These are phyloP conservation scores for Drosophila hamatofila DNA, from an alignment of 2,888 invertebrate species.

Conservation along the genomic window DNA sequence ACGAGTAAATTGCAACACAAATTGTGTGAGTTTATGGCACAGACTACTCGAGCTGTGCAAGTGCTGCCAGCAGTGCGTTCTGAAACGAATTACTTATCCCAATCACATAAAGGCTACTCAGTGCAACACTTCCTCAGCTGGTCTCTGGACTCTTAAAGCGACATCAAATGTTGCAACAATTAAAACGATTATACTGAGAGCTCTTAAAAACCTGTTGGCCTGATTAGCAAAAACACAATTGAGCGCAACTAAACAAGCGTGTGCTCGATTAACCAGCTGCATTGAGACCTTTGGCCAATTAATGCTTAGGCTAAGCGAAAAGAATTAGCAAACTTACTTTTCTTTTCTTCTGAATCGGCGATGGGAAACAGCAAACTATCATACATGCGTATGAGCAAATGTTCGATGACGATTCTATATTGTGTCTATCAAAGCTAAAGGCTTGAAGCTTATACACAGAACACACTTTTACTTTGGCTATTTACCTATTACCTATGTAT, in stretches of 20 bases:
- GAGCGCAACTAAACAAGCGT: background rate
- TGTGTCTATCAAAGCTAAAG: background rate
- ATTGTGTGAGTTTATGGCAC: slow-evolving; percentile 27
- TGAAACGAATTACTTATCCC: slow-evolving; percentile 35
- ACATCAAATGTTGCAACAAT: slow-evolving; percentile 4
- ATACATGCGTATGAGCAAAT: too few species aligned
- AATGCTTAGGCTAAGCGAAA: background rate
- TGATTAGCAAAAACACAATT: background rate
- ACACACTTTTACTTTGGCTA: background rate
- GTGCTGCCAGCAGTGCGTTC: slow-evolving; percentile 20
- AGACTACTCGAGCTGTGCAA: slow-evolving; percentile 17
- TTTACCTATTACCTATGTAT: background rate
- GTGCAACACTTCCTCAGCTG: slow-evolving; percentile 11
- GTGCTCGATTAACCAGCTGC: too few species aligned
- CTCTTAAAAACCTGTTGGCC: background rate
- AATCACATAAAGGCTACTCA: slow-evolving; percentile 26
- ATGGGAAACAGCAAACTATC: background rate
- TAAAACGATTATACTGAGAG: background rate
- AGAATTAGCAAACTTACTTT: background rate
- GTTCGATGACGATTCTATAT: background rate
- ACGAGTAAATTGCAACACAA: slow-evolving; percentile 42
- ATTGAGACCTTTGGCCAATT: background rate
- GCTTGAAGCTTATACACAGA: background rate
- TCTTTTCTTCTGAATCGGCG: background rate
- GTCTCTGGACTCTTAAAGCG: background rate